Conservation (phyloP, 2,888 invertebrate species). For the Drosophila nr. perissopoda region DNA sequence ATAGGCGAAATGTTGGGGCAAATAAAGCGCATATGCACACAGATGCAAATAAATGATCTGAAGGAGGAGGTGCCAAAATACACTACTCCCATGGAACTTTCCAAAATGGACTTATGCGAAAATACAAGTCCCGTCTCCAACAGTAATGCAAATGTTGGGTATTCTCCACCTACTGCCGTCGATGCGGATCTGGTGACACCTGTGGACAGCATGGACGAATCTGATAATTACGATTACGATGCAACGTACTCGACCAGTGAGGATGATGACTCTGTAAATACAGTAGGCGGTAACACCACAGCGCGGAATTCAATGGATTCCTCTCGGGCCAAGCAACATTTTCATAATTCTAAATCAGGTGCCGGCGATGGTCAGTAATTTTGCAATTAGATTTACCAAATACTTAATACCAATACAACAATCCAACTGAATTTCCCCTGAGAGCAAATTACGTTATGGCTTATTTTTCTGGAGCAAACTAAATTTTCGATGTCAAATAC, state of each 20-base stretch:
- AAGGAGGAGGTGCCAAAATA: slow-evolving; percentile 50
- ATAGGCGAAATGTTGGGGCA: slow-evolving; percentile 78
- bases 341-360: slow-evolving; percentile 42
- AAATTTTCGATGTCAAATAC: slow-evolving; percentile 53
- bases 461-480: slow-evolving; percentile 43
- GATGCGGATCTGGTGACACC: slow-evolving; percentile 41
- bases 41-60: slow-evolving; percentile 63
- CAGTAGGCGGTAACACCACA: slow-evolving; percentile 48
- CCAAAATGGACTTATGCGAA: slow-evolving; percentile 20
- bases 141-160: background rate
- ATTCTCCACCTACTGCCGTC: background rate
- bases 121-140: slow-evolving; percentile 12
- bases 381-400: background rate
- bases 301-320: slow-evolving; percentile 40
- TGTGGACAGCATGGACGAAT: slow-evolving; percentile 66
- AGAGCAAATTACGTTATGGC: slow-evolving; percentile 4
- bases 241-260: slow-evolving; percentile 72
- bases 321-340: background rate
- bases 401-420: slow-evolving; percentile 1
- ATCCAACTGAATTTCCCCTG: slow-evolving; percentile 22
- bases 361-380: slow-evolving; percentile 68
- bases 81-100: slow-evolving; percentile 14
- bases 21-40: slow-evolving; percentile 75
- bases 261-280: slow-evolving; percentile 41
- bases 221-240: slow-evolving; percentile 72